Conservation (phyloP, 2,113 vertebrate genomes). For the Corythoichthys intestinalis region DNA sequence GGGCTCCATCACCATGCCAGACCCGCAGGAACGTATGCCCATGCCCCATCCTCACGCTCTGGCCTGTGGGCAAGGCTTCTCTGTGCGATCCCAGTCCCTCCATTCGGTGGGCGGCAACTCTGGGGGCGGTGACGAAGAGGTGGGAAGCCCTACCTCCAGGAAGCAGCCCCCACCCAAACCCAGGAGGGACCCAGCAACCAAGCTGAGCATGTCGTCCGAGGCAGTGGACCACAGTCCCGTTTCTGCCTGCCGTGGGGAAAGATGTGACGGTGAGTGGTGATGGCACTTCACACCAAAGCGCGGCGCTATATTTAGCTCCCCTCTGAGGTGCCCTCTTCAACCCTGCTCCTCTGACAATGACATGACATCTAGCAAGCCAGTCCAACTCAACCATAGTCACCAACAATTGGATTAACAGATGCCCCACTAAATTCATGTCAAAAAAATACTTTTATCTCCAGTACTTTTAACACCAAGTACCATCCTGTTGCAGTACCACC, state of each 20-base stretch:
- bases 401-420: neutral
- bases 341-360: conserved; percentile 35
- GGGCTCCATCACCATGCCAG: conserved; percentile 94
- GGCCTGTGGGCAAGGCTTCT: conserved; percentile 85
- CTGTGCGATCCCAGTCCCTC: conserved; percentile 93
- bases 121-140: conserved; percentile 81
- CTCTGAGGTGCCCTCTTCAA: conserved; percentile 49
- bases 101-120: conserved; percentile 85
- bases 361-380: conserved; percentile 40
- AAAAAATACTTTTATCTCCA: no score
- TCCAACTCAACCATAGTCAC: neutral
- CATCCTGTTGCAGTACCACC: neutral
- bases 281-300: conserved; percentile 53
- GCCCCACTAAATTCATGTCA: neutral
- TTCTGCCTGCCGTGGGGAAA: conserved; percentile 80
- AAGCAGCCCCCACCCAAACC: conserved; percentile 96
- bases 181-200: conserved; percentile 93
- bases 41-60: conserved; percentile 68
- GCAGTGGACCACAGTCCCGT: conserved; percentile 83
- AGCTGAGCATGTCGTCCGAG: conserved; percentile 95
- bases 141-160: conserved; percentile 84
- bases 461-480: neutral
- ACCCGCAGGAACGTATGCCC: conserved; percentile 86
- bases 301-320: conserved; percentile 55
- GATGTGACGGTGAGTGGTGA: conserved; percentile 70